phyloP scores from a whole-genome alignment of 2,888 invertebrate genomes.

The Cataglyphis cursor region DNA sequence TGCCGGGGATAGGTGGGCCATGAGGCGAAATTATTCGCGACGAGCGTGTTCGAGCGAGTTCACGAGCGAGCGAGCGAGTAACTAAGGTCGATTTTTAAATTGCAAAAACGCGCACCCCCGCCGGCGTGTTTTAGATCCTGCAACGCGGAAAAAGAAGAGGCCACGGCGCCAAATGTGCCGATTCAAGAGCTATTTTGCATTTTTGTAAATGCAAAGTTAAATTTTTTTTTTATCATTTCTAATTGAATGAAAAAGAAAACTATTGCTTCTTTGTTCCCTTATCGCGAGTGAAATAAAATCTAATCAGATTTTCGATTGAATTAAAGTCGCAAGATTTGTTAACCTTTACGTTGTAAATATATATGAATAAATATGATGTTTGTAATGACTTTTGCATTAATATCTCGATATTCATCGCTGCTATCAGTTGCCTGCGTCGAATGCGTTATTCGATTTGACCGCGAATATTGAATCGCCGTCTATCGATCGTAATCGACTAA shows the following conservation, averaged over 20 bases:
- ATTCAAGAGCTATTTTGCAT: conserved; percentile 32
- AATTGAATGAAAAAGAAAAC: neutral
- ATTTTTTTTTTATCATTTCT: conserved; percentile 14
- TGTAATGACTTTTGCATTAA: conserved; percentile 50
- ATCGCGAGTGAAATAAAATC: neutral
- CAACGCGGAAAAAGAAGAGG: conserved; percentile 29
- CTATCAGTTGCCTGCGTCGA: conserved; percentile 50
- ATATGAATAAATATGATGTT: neutral
- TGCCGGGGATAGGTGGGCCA: conserved; percentile 42
- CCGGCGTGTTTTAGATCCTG: conserved; percentile 12
- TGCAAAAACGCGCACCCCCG: conserved; percentile 44
- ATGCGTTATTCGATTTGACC: conserved; percentile 55
- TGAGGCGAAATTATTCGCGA: conserved; percentile 51
- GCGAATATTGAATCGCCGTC: conserved; percentile 49
- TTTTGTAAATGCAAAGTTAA: neutral
- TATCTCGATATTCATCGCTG: conserved; percentile 51
- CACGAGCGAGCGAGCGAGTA: conserved; percentile 46
- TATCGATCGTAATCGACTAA: conserved; percentile 57
- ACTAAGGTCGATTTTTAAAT: conserved; percentile 57
- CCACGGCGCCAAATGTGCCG: conserved; percentile 25
- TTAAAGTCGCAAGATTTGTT: neutral
- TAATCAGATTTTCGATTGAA: conserved; percentile 4
- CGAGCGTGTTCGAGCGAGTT: conserved; percentile 51
- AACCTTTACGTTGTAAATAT: conserved; percentile 5
- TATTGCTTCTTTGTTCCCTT: neutral